These are phyloP conservation scores for Bradysia coprophila DNA, from an alignment of 1,140 invertebrate species.

Conservation along the genomic window DNA sequence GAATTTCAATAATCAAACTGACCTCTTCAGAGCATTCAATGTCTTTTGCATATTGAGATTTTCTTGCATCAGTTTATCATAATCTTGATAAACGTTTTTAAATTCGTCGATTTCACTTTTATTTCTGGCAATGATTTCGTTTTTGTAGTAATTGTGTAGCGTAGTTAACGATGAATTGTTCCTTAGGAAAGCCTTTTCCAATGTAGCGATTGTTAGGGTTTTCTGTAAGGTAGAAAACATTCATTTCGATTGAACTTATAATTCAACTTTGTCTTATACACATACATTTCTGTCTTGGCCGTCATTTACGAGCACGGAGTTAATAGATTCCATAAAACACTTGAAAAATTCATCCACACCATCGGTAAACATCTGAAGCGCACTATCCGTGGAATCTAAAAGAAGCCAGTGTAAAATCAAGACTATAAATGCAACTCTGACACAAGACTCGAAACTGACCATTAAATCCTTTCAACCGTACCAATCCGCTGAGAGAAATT, in stretches of 20 bases:
- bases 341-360: conserved; percentile 17
- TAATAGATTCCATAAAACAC: conserved; percentile 10
- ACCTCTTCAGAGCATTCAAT: too few relatives aligned
- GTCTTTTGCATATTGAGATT: conserved; percentile 20
- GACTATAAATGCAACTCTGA: background rate
- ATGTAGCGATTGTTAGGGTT: conserved; percentile 6
- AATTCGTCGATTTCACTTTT: conserved; percentile 17
- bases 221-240: background rate
- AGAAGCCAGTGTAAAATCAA: background rate
- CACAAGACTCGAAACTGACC: background rate
- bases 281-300: conserved; percentile 5
- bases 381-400: conserved; percentile 18
- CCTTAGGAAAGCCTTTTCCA: conserved; percentile 14
- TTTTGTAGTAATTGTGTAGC: conserved; percentile 22
- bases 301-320: conserved; percentile 4
- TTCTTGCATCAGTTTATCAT: conserved; percentile 22
- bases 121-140: conserved; percentile 18
- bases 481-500: conserved; percentile 17
- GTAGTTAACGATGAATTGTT: conserved; percentile 16
- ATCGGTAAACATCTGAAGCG: conserved; percentile 14
- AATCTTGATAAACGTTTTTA: conserved; percentile 16
- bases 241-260: background rate
- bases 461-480: conserved; percentile 17
- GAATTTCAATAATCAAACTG: too few relatives aligned
- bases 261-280: background rate